A percentile compares a stretch with the other conserved stretches of the same genome.
These are phyloP conservation scores for Spinus pinus DNA, from an alignment of 2,797 vertebrate species.

Conservation along the genomic window DNA sequence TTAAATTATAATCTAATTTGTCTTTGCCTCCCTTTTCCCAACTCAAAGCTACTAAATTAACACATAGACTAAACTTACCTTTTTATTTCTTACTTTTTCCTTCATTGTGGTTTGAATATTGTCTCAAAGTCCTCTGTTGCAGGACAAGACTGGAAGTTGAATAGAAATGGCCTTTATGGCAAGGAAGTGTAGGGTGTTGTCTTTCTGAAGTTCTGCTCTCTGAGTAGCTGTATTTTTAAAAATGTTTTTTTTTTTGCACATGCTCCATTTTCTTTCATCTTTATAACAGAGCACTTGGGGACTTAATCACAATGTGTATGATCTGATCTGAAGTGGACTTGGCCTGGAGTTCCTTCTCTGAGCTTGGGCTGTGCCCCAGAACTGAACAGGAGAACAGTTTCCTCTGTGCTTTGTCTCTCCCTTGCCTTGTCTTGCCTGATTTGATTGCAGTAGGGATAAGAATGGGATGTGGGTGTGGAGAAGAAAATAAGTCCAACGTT, in stretches of 20 bases:
- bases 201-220: not conserved
- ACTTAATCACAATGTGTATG: not conserved
- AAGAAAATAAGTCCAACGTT: not conserved
- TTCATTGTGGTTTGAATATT: not conserved
- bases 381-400: not conserved
- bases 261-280: not conserved
- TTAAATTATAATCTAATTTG: not conserved
- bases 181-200: not conserved
- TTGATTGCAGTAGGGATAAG: not conserved
- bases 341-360: not conserved
- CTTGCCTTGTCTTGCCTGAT: conserved; percentile 12
- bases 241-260: not conserved
- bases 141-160: not conserved
- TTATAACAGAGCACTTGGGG: not conserved
- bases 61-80: not conserved
- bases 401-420: not conserved
- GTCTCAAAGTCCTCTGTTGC: not conserved
- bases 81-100: not conserved
- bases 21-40: not conserved
- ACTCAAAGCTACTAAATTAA: not conserved
- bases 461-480: not conserved
- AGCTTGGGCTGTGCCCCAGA: not conserved
- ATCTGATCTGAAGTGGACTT: not conserved
- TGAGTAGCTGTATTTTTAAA: not conserved
- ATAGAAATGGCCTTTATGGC: not conserved